phyloP scores from a whole-genome alignment of 1,140 invertebrate species.

The Musca vetustissima region DNA sequence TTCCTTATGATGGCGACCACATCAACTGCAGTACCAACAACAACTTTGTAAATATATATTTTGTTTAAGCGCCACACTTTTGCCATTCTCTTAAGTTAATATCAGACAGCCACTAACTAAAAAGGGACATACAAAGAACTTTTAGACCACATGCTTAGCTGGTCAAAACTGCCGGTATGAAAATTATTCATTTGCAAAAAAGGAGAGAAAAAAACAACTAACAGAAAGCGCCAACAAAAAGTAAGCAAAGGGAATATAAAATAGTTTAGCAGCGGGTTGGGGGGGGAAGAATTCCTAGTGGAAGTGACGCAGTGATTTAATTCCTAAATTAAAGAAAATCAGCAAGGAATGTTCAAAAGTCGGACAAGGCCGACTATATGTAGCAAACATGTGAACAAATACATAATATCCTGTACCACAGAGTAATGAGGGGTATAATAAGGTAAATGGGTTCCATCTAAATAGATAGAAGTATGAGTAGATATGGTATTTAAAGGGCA shows the following conservation, averaged over 20 bases:
- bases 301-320: too few species aligned
- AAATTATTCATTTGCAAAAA: slow-evolving; percentile 20
- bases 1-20: slow-evolving; percentile 6
- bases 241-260: neutral
- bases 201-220: neutral
- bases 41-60: slow-evolving; percentile 20
- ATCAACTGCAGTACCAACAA: neutral
- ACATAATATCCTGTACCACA: too few species aligned
- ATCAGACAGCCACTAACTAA: too few species aligned
- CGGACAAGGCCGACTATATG: too few species aligned
- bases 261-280: neutral
- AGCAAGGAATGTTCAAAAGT: too few species aligned
- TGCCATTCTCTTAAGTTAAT: neutral
- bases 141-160: slow-evolving; percentile 14
- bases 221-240: neutral
- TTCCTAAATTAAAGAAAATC: too few species aligned
- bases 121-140: slow-evolving; percentile 12
- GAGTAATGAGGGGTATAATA: too few species aligned
- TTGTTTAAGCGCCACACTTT: slow-evolving; percentile 19
- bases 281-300: neutral
- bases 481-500: too few species aligned
- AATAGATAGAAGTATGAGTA: too few species aligned
- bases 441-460: too few species aligned
- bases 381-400: too few species aligned
- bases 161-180: slow-evolving; percentile 3